Percentiles rank a stretch among this genome's conserved stretches.
Evolutionary conservation across 1,140 invertebrate species (phyloP).

Genomic region (Pseudomyrmex gracilis): DNA sequence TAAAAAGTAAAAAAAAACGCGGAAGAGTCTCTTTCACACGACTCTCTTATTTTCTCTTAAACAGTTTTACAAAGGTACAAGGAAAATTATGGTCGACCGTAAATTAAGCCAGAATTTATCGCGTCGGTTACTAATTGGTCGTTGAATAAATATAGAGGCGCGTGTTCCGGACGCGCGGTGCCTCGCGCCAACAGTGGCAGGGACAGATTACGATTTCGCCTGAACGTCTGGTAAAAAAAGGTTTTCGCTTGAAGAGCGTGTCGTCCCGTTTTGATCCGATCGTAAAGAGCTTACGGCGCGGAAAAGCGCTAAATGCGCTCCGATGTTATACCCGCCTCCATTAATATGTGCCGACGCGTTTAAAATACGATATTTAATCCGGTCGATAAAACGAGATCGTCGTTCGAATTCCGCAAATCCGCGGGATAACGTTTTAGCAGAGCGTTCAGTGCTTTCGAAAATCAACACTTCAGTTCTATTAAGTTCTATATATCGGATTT

Average conservation of each 20-base stretch:
- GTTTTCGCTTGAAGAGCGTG: slow-evolving; percentile 23
- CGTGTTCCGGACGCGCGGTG: slow-evolving; percentile 37
- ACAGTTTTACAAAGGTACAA: slow-evolving; percentile 35
- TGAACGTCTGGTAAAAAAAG: slow-evolving; percentile 53
- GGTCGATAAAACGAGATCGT: slow-evolving; percentile 8
- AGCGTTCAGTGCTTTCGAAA: slow-evolving; percentile 63
- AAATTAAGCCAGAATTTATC: slow-evolving; percentile 71
- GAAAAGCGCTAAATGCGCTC: slow-evolving; percentile 50
- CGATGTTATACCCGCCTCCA: slow-evolving; percentile 33
- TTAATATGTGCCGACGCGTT: slow-evolving; percentile 52
- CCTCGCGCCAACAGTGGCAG: slow-evolving; percentile 47
- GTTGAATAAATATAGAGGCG: slow-evolving; percentile 76
- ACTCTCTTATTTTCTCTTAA: not conserved
- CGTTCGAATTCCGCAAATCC: slow-evolving; percentile 40
- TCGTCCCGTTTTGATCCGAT: slow-evolving; percentile 56
- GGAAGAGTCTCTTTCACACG: slow-evolving; percentile 2
- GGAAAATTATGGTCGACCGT: slow-evolving; percentile 67
- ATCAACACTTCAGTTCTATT: slow-evolving; percentile 54
- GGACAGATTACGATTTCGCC: slow-evolving; percentile 64
- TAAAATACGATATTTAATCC: slow-evolving; percentile 63
- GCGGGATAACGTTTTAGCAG: slow-evolving; percentile 54
- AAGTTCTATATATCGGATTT: slow-evolving; percentile 29
- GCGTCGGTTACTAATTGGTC: slow-evolving; percentile 70
- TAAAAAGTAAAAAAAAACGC: not conserved
- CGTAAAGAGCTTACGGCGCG: slow-evolving; percentile 47